These are phyloP conservation scores for Oriolus oriolus DNA, from an alignment of 2,113 vertebrate genomes.

Conservation along the genomic window DNA sequence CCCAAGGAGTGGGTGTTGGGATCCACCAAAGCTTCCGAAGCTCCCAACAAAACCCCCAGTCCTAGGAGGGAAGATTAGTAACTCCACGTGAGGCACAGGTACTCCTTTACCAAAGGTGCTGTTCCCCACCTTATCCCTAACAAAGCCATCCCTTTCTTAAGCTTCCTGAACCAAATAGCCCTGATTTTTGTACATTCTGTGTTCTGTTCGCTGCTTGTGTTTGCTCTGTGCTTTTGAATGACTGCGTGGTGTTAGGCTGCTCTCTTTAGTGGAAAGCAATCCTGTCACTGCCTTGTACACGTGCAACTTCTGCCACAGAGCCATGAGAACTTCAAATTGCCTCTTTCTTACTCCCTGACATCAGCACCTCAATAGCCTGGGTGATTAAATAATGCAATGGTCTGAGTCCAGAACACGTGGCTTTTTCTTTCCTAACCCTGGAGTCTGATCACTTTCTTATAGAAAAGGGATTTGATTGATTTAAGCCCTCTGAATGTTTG, in stretches of 20 bases:
- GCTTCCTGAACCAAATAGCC: background rate
- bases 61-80: background rate
- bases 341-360: background rate
- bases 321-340: background rate
- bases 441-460: background rate
- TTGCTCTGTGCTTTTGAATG: background rate
- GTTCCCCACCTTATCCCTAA: background rate
- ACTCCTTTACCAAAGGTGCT: background rate
- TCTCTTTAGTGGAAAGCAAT: background rate
- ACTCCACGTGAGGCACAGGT: background rate
- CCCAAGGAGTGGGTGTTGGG: background rate
- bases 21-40: background rate
- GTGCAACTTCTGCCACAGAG: background rate
- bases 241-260: background rate
- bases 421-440: background rate
- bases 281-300: fast-evolving
- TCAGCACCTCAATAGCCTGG: background rate
- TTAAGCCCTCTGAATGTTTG: background rate
- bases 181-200: background rate
- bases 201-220: background rate
- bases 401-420: background rate
- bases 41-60: background rate
- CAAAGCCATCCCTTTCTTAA: background rate
- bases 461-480: background rate
- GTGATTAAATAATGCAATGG: background rate